phyloP scores from a whole-genome alignment of 2,113 vertebrate genomes.

The Syngnathus typhle region DNA sequence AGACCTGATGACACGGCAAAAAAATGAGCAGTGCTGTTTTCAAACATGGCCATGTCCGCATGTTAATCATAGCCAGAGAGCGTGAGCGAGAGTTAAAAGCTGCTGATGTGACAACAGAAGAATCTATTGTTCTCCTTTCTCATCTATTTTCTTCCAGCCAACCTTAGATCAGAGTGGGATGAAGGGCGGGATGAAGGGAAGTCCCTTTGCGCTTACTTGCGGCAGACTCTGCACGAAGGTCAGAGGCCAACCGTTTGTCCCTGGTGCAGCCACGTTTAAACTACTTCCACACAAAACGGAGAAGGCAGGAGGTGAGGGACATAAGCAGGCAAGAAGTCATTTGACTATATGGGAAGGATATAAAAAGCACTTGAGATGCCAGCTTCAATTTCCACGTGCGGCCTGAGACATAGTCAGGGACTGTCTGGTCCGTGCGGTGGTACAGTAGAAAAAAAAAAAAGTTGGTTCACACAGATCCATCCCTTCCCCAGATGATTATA shows the following conservation, averaged over 20 bases:
- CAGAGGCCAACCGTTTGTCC: conserved; percentile 65
- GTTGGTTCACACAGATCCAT: conserved; percentile 60
- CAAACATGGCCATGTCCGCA: conserved; percentile 40
- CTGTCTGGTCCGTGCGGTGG: conserved; percentile 55
- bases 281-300: conserved; percentile 40
- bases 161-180: conserved; percentile 57
- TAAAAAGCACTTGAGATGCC: conserved; percentile 70
- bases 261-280: conserved; percentile 51
- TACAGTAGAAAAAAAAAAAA: conserved; percentile 61
- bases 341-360: conserved; percentile 56
- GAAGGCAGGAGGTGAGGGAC: conserved; percentile 42
- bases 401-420: conserved; percentile 61
- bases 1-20: background rate
- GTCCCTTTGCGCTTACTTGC: conserved; percentile 53
- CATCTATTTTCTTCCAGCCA: conserved; percentile 57
- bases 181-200: conserved; percentile 45
- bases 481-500: conserved; percentile 66
- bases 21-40: conserved; percentile 2
- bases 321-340: conserved; percentile 39
- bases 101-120: conserved; percentile 3
- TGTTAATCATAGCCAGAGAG: conserved; percentile 45
- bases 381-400: conserved; percentile 65
- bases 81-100: conserved; percentile 12
- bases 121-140: conserved; percentile 60
- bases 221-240: conserved; percentile 53